A percentile compares a stretch with the other conserved stretches of the same genome.
phyloP scores from a whole-genome alignment of 2,797 vertebrate species.

The Cirrhinus molitorella region DNA sequence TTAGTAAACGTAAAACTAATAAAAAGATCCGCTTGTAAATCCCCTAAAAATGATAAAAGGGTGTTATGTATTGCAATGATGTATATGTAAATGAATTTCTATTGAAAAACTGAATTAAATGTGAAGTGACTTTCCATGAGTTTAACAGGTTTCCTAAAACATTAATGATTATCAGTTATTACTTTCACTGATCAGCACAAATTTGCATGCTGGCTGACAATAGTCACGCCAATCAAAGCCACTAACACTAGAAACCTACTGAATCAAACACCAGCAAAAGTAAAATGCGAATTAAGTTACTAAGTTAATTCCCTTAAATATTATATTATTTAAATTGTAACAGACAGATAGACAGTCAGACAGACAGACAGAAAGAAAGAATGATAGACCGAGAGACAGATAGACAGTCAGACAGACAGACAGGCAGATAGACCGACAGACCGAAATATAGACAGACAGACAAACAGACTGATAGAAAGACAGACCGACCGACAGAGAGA shows the following conservation, averaged over 20 bases:
- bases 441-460: no score
- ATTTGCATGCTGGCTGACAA: constrained; percentile 51
- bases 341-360: no score
- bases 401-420: no score
- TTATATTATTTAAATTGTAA: no score
- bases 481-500: no score
- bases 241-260: not conserved
- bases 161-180: not conserved
- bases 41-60: not conserved
- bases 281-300: no score
- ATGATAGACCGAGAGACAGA: no score
- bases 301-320: no score
- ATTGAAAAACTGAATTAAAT: not conserved
- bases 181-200: constrained; percentile 54
- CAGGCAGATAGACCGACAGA: no score
- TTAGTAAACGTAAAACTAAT: not conserved
- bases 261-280: no score
- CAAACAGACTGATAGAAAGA: no score
- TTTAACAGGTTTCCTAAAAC: not conserved
- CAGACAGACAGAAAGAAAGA: no score
- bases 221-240: not conserved
- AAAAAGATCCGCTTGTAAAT: not conserved
- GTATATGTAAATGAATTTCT: not conserved
- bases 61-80: not conserved
- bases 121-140: not conserved